A percentile compares a stretch with the other conserved stretches of the same genome.
Evolutionary conservation across 2,797 vertebrate genomes (phyloP).

Genomic region (Hipposideros larvatus): DNA sequence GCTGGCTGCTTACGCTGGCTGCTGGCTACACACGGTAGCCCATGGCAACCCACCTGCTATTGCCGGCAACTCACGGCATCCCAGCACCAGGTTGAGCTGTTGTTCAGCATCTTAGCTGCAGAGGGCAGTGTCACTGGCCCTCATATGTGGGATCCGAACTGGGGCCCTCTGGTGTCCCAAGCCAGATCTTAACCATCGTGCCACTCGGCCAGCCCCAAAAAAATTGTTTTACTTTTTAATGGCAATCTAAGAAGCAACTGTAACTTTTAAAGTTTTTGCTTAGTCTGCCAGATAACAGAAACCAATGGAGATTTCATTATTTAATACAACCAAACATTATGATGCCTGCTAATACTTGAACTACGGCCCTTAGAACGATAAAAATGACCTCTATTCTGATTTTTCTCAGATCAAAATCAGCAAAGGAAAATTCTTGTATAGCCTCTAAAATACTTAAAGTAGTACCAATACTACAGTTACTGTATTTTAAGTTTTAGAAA

Average conservation of each 20-base stretch:
- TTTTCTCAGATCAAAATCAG: neutral
- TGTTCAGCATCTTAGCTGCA: too few species aligned
- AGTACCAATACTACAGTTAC: neutral
- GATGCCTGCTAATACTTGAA: slow-evolving; percentile 1
- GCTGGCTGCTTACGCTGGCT: too few species aligned
- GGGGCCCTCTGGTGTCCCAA: too few species aligned
- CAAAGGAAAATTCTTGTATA: slow-evolving; percentile 26
- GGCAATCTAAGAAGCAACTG: neutral
- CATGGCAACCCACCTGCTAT: too few species aligned
- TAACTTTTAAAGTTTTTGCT: slow-evolving; percentile 46
- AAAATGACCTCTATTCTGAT: neutral
- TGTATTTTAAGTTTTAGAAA: slow-evolving; percentile 40
- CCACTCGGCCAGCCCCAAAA: neutral
- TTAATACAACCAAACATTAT: slow-evolving; percentile 17
- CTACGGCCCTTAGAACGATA: neutral
- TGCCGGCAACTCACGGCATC: too few species aligned
- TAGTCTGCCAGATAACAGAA: neutral
- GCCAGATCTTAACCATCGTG: too few species aligned
- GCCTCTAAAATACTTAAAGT: slow-evolving; percentile 34
- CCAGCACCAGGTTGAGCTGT: too few species aligned
- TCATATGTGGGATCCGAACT: too few species aligned
- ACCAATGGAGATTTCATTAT: neutral
- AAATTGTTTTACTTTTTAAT: slow-evolving; percentile 33
- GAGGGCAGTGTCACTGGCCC: too few species aligned
- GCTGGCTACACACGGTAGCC: too few species aligned